These are phyloP conservation scores for Tethea ocularis DNA, from an alignment of 2,888 invertebrate genomes.

Conservation along the genomic window DNA sequence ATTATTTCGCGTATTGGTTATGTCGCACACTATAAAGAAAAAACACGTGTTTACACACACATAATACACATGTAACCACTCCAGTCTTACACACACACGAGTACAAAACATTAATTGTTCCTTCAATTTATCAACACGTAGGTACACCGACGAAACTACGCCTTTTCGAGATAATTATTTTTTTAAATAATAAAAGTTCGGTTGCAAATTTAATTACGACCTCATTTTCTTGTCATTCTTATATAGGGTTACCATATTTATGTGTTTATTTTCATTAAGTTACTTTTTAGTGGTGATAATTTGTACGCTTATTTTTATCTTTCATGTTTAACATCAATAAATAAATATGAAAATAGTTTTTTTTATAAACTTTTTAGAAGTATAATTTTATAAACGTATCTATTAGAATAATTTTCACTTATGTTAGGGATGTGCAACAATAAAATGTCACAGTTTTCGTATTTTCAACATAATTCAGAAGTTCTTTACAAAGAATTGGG, in stretches of 20 bases:
- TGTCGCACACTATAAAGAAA: conserved; percentile 27
- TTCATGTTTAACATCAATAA: too few relatives aligned
- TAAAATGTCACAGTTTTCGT: background rate
- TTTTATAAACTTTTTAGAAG: too few relatives aligned
- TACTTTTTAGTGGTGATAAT: background rate
- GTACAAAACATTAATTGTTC: conserved; percentile 57
- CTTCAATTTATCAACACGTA: conserved; percentile 42
- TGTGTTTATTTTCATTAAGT: background rate
- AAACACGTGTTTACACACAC: conserved; percentile 30
- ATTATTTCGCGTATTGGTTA: conserved; percentile 48
- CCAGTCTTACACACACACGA: conserved; percentile 40
- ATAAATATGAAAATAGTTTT: too few relatives aligned
- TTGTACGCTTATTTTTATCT: background rate
- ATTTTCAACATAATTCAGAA: background rate
- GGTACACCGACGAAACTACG: conserved; percentile 39
- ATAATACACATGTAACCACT: conserved; percentile 7
- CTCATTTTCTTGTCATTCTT: conserved; percentile 58
- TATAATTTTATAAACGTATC: too few relatives aligned
- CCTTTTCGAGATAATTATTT: conserved; percentile 52
- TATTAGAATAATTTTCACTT: too few relatives aligned
- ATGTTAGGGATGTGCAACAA: too few relatives aligned
- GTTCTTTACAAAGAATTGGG: background rate
- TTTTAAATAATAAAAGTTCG: conserved; percentile 24
- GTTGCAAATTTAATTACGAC: conserved; percentile 55
- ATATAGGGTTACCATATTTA: background rate